Evolutionary conservation across 2,888 invertebrate genomes (phyloP), one percentile per base, ranked within the genome.

Genomic region (Drosophila neoperkinsi): DNA sequence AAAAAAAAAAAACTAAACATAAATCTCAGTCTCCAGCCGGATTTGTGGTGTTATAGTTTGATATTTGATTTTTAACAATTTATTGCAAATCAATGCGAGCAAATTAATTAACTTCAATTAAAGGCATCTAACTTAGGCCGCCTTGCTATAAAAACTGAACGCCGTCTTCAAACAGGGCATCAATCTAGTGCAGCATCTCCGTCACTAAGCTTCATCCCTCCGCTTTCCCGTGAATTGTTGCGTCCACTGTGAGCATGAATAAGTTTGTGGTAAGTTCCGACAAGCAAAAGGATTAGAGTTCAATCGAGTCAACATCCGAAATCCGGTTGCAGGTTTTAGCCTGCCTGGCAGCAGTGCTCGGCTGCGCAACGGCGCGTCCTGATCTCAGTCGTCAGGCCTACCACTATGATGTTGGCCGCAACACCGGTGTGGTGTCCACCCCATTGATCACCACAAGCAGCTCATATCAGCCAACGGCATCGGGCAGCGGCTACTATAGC

Each of bases 101-200:
- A 83, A 69, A 83, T 91, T 82, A 91, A 91, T 91, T 91, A 90
- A 89, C 84, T 90, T 91, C 82, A 91, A 91, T 91, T 90, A 91
- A 91, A 86, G 70, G 43, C 73, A 52, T 34, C 55, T 49, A 16
- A 46, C 16, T 46, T 46, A 1, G 46, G 25, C 46, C 25, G 46
- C 16, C 43, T 59, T 46, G 36, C 74, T 87, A 88, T 88, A 88
- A 82, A 88, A 84, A 76, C 64, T 66, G 77, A 74, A 67, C 71
- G 69, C 53, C 31, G 57, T 36, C 50, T 13, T 28, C 51, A 55
- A 51, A 57, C 28, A 58, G 46, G 71, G 71, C 76, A 87, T 87
- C 87, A 87, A 87, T 81, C 71, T 71, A 78, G 74, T 77, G 83
- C 84, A 84, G 58, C 71, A 75, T 72, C 83, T 88, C 49, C 77